Conservation (phyloP, 1,140 invertebrate genomes). For the Megathymus violae region DNA sequence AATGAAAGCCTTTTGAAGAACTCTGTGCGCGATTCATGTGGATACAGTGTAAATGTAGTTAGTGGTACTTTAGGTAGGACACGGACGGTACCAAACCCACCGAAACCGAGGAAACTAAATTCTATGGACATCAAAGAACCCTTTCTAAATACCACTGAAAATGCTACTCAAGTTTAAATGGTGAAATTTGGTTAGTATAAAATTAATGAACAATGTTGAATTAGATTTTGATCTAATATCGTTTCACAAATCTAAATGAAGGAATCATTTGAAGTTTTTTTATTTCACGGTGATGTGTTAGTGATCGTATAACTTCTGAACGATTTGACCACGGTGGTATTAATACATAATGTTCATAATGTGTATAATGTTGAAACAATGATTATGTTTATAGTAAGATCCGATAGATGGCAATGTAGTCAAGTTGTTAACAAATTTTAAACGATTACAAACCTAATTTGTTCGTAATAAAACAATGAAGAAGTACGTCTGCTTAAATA, state of each 20-base stretch:
- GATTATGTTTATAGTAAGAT: too few relatives aligned
- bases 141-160: slow-evolving; percentile 65
- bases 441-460: too few relatives aligned
- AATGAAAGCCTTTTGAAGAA: slow-evolving; percentile 62
- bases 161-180: slow-evolving; percentile 71
- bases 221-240: background rate
- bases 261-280: too few relatives aligned
- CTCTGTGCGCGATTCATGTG: slow-evolving; percentile 52
- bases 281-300: background rate
- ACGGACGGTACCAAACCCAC: slow-evolving; percentile 55
- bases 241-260: slow-evolving; percentile 7
- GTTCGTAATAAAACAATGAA: too few relatives aligned
- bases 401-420: too few relatives aligned
- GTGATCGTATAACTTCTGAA: background rate
- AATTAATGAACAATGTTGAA: background rate
- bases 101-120: slow-evolving; percentile 61
- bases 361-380: too few relatives aligned
- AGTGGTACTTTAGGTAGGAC: slow-evolving; percentile 56
- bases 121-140: slow-evolving; percentile 70
- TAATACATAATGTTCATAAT: too few relatives aligned
- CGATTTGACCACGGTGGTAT: too few relatives aligned
- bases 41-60: slow-evolving; percentile 63
- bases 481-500: too few relatives aligned
- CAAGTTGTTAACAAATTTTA: too few relatives aligned
- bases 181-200: slow-evolving; percentile 7